Evolutionary conservation across 2,797 vertebrate genomes (phyloP), one percentile per base, ranked within the genome.

Genomic region (Periparus ater): DNA sequence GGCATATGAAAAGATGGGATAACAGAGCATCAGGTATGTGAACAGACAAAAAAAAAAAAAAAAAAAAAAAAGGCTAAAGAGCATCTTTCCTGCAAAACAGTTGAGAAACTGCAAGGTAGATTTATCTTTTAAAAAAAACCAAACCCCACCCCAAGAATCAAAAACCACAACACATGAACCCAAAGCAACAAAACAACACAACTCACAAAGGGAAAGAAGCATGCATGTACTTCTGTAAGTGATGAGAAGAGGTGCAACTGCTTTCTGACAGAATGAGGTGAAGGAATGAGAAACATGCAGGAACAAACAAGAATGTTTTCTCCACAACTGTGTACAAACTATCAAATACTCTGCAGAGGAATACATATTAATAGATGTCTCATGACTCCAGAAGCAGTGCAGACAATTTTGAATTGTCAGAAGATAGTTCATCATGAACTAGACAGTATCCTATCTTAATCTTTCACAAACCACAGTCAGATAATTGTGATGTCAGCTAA

Each of bases 241-340:
- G 27, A 78, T 1, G 40, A 57, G 48, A 86, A 89, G 53, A 78
- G 25, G 20, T 85, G 57, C 66, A 77, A 71, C 47, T 61, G 47
- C 75, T 57, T 78, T 82, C 55, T 93, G 90, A 91, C 71, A 91
- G 75, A 96, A 96, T 72, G 93, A 88, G 88, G 91, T 55, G 34
- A 94, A 93, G n/a, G 40, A 91, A 80, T 0, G 2, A 81, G 55
- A 91, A 94, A 68, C 22, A 60, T 62, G 62, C 9, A 32, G 45
- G 29, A 91, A 82, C 21, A 66, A 84, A 80, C 47, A 91, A 26
- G n/a, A 65, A 32, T 68, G 8, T 76, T 71, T 85, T 45, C 73
- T 89, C 38, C 70, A 77, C 36, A 85, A 26, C 57, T 36, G 42
- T 60, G 38, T 93, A 85, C 36, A 88, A 94, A 77, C 30, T 66